A percentile compares a stretch with the other conserved stretches of the same genome.
Conservation (phyloP, 2,888 invertebrate genomes). For the Callimorpha dominula region DNA sequence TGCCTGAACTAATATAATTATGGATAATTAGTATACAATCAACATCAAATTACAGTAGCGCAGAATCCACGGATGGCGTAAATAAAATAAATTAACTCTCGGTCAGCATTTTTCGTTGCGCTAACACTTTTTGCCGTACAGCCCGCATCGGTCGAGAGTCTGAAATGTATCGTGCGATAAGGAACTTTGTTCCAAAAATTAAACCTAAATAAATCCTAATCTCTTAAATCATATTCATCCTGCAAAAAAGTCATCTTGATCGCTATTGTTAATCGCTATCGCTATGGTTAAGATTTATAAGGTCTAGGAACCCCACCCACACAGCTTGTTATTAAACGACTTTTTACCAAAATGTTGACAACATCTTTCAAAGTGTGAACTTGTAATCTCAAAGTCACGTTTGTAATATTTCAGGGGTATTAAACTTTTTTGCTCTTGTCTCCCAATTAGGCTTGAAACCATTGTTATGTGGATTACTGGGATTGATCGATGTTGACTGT, state of each 20-base stretch:
- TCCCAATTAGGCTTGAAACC: slow-evolving; percentile 31
- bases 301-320: slow-evolving; percentile 44
- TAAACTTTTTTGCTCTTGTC: slow-evolving; percentile 42
- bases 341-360: slow-evolving; percentile 41
- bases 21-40: no score
- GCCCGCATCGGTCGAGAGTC: no score
- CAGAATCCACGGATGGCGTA: no score
- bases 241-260: slow-evolving; percentile 32
- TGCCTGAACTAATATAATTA: no score
- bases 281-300: slow-evolving; percentile 30
- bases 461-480: slow-evolving; percentile 41
- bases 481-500: slow-evolving; percentile 21
- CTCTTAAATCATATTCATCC: slow-evolving; percentile 12
- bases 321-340: slow-evolving; percentile 18
- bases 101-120: no score
- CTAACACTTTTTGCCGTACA: no score
- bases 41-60: no score
- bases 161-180: no score
- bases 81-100: no score
- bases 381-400: slow-evolving; percentile 63
- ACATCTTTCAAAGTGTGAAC: slow-evolving; percentile 38
- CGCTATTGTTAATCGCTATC: no score
- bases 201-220: no score
- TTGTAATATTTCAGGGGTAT: slow-evolving; percentile 61
- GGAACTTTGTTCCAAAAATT: not conserved